Evolutionary conservation across 2,113 vertebrate species (phyloP).

Genomic region (Stigmatopora argus): DNA sequence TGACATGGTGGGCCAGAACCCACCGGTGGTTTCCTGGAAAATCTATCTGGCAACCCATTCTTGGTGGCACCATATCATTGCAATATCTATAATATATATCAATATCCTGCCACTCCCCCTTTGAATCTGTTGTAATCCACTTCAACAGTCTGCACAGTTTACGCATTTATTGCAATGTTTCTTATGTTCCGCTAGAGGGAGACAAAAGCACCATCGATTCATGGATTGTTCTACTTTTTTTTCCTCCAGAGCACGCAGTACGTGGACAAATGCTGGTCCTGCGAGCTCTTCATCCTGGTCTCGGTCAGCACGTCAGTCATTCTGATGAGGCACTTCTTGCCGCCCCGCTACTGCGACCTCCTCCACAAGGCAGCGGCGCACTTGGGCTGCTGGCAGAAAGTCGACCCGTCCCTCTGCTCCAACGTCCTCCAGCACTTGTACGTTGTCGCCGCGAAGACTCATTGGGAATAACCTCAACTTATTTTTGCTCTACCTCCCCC

Average conservation of each 20-base stretch:
- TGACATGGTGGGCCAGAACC: too few species aligned
- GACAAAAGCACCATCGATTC: background rate
- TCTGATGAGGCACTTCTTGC: constrained; percentile 90
- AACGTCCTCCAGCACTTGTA: constrained; percentile 96
- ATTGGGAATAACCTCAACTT: background rate
- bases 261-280: constrained; percentile 97
- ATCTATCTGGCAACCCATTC: too few species aligned
- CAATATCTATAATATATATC: too few species aligned
- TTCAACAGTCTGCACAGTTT: too few species aligned
- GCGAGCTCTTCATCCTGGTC: constrained; percentile 94
- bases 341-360: constrained; percentile 91
- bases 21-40: too few species aligned
- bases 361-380: constrained; percentile 95
- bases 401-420: constrained; percentile 92
- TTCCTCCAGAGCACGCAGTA: constrained; percentile 88
- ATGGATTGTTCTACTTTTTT: background rate
- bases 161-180: too few species aligned
- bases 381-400: constrained; percentile 98
- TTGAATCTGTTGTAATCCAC: too few species aligned
- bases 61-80: too few species aligned
- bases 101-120: too few species aligned
- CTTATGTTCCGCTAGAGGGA: background rate
- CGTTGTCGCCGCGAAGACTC: constrained; percentile 33
- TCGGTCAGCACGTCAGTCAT: constrained; percentile 93
- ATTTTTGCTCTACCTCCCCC: background rate